Evolutionary conservation across 2,888 invertebrate species (phyloP).

Genomic region (Stenolophus ochropezus): DNA sequence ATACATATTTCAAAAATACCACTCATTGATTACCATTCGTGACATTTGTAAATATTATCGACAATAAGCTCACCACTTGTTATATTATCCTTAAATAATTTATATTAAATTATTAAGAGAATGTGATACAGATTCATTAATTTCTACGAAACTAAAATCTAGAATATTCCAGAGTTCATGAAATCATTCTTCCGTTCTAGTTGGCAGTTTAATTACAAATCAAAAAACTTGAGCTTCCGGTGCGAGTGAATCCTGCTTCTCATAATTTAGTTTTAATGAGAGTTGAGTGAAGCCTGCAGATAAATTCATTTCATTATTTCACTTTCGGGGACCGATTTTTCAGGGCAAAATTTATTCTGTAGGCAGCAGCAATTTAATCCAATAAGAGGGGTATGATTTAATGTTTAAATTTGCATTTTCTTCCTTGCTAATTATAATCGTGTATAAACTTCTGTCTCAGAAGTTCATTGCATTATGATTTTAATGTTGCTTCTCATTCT

Average conservation of each 20-base stretch:
- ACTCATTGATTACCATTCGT: too few relatives aligned
- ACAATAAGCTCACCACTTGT: too few relatives aligned
- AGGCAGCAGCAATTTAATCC: slow-evolving; percentile 5
- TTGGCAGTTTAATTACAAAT: not conserved
- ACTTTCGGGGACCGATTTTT: not conserved
- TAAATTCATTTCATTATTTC: slow-evolving; percentile 22
- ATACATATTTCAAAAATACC: too few relatives aligned
- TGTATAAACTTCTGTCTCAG: not conserved
- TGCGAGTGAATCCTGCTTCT: not conserved
- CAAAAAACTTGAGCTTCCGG: not conserved
- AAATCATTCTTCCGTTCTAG: not conserved
- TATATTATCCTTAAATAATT: too few relatives aligned
- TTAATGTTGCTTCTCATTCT: not conserved
- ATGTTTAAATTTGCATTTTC: slow-evolving; percentile 20
- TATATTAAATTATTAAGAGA: not conserved
- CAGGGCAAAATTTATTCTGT: not conserved
- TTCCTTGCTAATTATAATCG: slow-evolving; percentile 16
- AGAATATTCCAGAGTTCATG: not conserved
- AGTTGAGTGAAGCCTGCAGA: not conserved
- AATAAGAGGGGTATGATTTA: slow-evolving; percentile 18
- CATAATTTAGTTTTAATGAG: slow-evolving; percentile 3
- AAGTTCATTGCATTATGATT: not conserved
- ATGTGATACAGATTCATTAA: not conserved
- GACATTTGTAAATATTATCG: too few relatives aligned
- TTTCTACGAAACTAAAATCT: not conserved